Evolutionary conservation across 2,888 invertebrate genomes (phyloP), one percentile per base, ranked within the genome.

Genomic region (Baronia brevicornis): DNA sequence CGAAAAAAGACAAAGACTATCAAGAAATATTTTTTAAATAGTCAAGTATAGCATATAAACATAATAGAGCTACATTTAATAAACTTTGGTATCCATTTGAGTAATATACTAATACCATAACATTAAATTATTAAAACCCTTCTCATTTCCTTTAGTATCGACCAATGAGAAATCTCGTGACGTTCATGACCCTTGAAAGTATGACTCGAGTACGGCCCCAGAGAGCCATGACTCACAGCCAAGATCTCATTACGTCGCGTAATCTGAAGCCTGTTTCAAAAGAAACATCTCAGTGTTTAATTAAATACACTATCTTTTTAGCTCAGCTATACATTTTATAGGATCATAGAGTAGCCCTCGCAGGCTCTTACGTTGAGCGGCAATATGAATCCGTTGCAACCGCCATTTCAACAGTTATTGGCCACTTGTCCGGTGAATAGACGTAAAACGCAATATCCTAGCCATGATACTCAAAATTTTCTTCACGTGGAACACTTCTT

Each of bases 391-490:
- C 54, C 51, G 56, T 43, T 53, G 37, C 42, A 42, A 44, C 45
- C 41, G 44, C 46, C 50, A 48, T 58, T 57, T 53, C 46, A 51
- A 49, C 52, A 57, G 71, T 66, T 78, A 77, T 78, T 75, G 73
- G 51, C 71, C 72, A 67, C 77, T 78, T 59, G 59, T 60, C 59
- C 61, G 51, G 52, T 58, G 64, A 61, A 67, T 65, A 60, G 64
- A 56, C 60, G 59, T 59, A 58, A 64, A 70, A 60, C 58, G 71
- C 77, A 78, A 78, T 78, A 78, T 70, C 69, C 64, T 59, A 55
- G 41, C 38, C 43, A 39, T 43, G 58, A 57, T 59, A 55, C 57
- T 60, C 57, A 54, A 59, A 54, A 53, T 48, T 50, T 48, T 58
- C 53, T 52, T 47, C 44, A 27, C 31, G 19, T 19, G 30, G 9